Conservation (phyloP, 2,888 invertebrate genomes). For the Fragum sueziense region DNA sequence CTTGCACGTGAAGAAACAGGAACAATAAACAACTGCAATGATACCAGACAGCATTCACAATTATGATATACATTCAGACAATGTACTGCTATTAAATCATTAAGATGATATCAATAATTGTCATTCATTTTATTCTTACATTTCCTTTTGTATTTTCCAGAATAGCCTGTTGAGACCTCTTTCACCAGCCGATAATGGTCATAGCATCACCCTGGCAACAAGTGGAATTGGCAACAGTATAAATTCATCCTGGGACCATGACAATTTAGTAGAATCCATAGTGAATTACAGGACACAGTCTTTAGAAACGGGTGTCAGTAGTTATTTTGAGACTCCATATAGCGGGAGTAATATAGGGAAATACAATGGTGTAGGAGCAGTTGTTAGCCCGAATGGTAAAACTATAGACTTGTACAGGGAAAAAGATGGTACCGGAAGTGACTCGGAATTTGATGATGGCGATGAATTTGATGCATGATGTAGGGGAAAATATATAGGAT, state of each 20-base stretch:
- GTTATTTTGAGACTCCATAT: conserved; percentile 33
- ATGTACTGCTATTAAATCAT: too few relatives aligned
- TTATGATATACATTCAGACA: too few relatives aligned
- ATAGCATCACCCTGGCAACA: conserved; percentile 60
- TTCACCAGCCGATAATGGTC: conserved; percentile 54
- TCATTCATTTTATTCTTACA: too few relatives aligned
- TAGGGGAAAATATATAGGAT: background rate
- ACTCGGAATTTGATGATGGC: conserved; percentile 52
- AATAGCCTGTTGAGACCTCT: conserved; percentile 48
- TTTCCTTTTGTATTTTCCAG: conserved; percentile 45
- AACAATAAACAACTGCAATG: too few relatives aligned
- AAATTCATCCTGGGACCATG: conserved; percentile 59
- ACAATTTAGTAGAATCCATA: conserved; percentile 53
- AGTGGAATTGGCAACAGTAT: conserved; percentile 63
- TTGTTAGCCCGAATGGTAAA: conserved; percentile 48
- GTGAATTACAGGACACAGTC: conserved; percentile 41
- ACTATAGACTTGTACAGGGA: conserved; percentile 55
- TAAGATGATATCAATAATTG: too few relatives aligned
- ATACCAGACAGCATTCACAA: too few relatives aligned
- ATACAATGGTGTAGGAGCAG: conserved; percentile 20
- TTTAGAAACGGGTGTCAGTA: conserved; percentile 22
- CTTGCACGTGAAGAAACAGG: too few relatives aligned
- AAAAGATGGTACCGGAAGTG: conserved; percentile 52
- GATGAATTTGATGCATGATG: conserved; percentile 52
- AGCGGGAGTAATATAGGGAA: conserved; percentile 25